Base-by-base conservation (phyloP, 2,797 vertebrate species). In the Alca torda region DNA sequence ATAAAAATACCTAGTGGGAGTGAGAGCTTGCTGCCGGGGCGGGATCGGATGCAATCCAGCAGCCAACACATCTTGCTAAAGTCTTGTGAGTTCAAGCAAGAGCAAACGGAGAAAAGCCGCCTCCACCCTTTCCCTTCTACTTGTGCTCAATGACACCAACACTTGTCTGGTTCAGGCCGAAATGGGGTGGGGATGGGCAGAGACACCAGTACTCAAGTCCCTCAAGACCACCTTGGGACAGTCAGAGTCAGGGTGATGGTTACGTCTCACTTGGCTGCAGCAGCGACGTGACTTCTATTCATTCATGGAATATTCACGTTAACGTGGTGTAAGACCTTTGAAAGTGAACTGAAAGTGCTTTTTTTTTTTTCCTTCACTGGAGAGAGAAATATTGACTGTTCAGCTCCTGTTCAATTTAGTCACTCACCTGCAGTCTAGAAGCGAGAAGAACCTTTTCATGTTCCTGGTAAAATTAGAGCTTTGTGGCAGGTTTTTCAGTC, bases 141-240 rank as follows among this genome's bases (percentile, higher is more conserved):
- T 37, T 10, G 6, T 11, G 53, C 31, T 51, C 73, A 21, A 3
- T 23, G 43, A 21, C 17, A 21, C 26, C 33, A 16, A 10, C 11
- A 2, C 20, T 25, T 11, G 11, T 20, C 9, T 7, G 53, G 31
- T 25, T n/a, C 13, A 31, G 61, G 43, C 25, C 1, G 0, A n/a
- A 43, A 20, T 3, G 59, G 46, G 24, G 28, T 16, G 50, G 15
- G 18, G 28, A 6, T 48, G 72, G 31, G 41, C 16, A 16, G 43
- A 9, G 61, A 7, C 11, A 3, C 43, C 25, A 9, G 25, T 25
- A 51, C 20, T 30, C 35, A 20, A 19, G 63, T 76, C 31, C 20
- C 33, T 43, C 17, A 15, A 37, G 54, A n/a, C 23, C 16, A 14
- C 8, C 30, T 16, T 30, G 56, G 26, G 76, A 31, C 14, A 30